Evolutionary conservation across 1,140 invertebrate genomes (phyloP), one percentile per base, ranked within the genome.

Genomic region (Microvelia longipes): DNA sequence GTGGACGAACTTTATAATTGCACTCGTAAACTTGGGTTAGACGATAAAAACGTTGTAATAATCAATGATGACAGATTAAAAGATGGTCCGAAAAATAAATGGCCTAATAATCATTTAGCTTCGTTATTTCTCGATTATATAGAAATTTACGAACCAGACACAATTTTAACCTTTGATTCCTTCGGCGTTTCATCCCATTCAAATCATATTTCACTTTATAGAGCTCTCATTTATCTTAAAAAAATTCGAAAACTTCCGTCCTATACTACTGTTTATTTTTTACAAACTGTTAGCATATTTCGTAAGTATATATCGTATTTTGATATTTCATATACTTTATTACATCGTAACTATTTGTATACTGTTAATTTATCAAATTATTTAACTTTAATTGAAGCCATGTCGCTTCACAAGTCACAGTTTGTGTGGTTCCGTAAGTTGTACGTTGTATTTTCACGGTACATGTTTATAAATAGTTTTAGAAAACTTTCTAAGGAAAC

Each of bases 371-470:
- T 79, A 69, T 74, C 79, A 66, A 79, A 82, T 71, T 76, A 77
- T 70, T 69, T 75, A 74, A 72, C 70, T 28, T 76, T 82, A 69
- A 78, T 73, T 79, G 80, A 82, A 73, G 93, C 94, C 1, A 96
- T 98, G 93, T 82, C 81, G 70, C 83, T 85, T 71, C 94, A 98
- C 78, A 80, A 84, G 74, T 93, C 92, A 19, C 95, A 98, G 79
- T 87, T 93, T 79, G 85, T 93, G 15, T 98, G 95, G 95, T 98
- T 93, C 79, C 84, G 95, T 72, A 86, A 87, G 76, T 81, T 98
- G 2, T 98, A 96, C 77, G 86, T 97, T 74, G 78, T 88, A 65
- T 94, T 96, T 81, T 96, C 93, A 29, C 85, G 93, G 29, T 98
- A 96, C 77, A 89, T 93, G 78, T 83, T 93, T 35, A 89, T 96